These are phyloP conservation scores for Phalacrocorax carbo DNA, from an alignment of 2,113 vertebrate genomes.

Conservation along the genomic window DNA sequence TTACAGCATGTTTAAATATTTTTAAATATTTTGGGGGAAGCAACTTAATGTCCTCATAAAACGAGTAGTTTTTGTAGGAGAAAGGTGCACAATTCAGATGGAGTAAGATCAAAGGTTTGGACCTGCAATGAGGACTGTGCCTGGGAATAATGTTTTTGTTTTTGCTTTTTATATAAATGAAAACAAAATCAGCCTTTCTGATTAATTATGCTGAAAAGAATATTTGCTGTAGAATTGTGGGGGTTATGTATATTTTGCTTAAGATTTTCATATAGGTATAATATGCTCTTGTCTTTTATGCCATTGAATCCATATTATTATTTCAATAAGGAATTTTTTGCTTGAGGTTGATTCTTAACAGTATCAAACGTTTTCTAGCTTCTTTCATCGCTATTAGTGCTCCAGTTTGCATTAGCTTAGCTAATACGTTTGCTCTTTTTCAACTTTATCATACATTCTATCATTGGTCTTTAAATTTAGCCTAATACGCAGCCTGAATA, in stretches of 20 bases:
- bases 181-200: background rate
- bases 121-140: fast-evolving
- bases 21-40: background rate
- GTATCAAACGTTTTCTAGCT: background rate
- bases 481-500: background rate
- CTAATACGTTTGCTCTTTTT: background rate
- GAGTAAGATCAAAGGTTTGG: background rate
- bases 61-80: background rate
- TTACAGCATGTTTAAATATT: background rate
- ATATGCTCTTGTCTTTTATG: background rate
- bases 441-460: background rate
- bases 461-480: background rate
- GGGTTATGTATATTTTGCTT: background rate
- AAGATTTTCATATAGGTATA: background rate
- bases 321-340: background rate
- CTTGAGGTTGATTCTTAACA: background rate
- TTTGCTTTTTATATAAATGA: background rate
- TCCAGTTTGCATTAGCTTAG: background rate
- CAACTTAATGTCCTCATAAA: background rate
- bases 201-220: background rate
- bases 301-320: background rate
- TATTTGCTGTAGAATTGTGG: background rate
- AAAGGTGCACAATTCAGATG: background rate
- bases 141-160: background rate
- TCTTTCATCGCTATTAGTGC: background rate